phyloP scores from a whole-genome alignment of 2,888 invertebrate genomes.

The Hirtodrosophila alboralis region DNA sequence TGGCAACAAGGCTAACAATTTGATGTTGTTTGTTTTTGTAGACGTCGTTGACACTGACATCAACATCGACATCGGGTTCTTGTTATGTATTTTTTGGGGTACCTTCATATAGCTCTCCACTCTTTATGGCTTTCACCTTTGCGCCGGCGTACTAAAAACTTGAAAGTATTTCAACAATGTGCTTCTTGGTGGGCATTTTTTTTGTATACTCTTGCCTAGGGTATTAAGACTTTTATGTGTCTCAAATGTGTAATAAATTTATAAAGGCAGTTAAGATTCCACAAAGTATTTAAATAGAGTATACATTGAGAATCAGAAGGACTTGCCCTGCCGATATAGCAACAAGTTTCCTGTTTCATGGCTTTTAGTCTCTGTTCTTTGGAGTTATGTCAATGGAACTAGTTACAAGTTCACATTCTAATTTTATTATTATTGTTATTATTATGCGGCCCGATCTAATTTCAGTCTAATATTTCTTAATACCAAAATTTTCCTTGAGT shows the following conservation, averaged over 20 bases:
- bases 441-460: too few species aligned
- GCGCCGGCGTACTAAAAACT: slow-evolving; percentile 39
- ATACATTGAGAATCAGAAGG: too few species aligned
- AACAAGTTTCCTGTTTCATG: too few species aligned
- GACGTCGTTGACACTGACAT: slow-evolving; percentile 17
- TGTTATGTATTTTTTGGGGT: slow-evolving; percentile 9
- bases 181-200: slow-evolving; percentile 9
- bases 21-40: slow-evolving; percentile 35
- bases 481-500: too few species aligned
- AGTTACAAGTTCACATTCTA: too few species aligned
- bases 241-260: background rate
- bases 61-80: slow-evolving; percentile 23
- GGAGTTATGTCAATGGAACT: too few species aligned
- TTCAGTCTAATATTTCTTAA: too few species aligned
- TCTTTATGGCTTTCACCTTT: slow-evolving; percentile 71
- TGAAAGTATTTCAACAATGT: slow-evolving; percentile 51
- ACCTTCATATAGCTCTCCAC: slow-evolving; percentile 6
- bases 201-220: background rate
- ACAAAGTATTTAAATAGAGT: too few species aligned
- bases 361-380: too few species aligned
- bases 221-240: background rate
- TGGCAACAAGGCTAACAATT: slow-evolving; percentile 32
- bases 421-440: too few species aligned
- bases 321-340: too few species aligned
- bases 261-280: too few species aligned